Evolutionary conservation across 2,797 vertebrate species (phyloP).

Genomic region (Spea hammondii): DNA sequence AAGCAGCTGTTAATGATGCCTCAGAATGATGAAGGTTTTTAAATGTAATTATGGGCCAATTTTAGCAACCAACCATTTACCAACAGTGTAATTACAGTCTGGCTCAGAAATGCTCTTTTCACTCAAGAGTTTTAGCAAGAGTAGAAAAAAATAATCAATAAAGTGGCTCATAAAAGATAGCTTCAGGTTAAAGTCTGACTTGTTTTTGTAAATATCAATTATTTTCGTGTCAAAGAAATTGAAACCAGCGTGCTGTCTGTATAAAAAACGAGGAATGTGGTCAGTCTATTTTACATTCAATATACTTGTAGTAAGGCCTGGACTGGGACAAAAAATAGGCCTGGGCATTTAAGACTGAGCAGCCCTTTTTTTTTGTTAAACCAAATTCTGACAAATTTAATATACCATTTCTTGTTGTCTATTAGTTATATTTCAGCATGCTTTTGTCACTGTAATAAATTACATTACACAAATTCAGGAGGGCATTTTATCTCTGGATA

Average conservation of each 20-base stretch:
- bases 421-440: too few species aligned
- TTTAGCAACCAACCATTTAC: constrained; percentile 55
- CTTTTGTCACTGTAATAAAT: too few species aligned
- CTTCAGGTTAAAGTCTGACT: constrained; percentile 26
- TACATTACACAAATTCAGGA: too few species aligned
- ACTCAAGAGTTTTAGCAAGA: constrained; percentile 35
- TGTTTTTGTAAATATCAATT: constrained; percentile 22
- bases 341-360: too few species aligned
- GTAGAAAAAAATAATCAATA: constrained; percentile 51
- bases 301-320: too few species aligned
- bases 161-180: constrained; percentile 53
- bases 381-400: too few species aligned
- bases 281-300: too few species aligned
- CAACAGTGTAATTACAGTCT: constrained; percentile 55
- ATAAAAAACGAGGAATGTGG: too few species aligned
- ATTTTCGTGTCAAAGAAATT: constrained; percentile 56
- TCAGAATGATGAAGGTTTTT: constrained; percentile 61
- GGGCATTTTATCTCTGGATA: too few species aligned
- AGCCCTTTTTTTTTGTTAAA: too few species aligned
- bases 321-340: too few species aligned
- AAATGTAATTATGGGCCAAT: constrained; percentile 64
- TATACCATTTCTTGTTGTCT: too few species aligned
- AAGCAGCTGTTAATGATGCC: constrained; percentile 54
- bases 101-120: constrained; percentile 49
- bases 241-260: background rate